Evolutionary conservation across 2,888 invertebrate species (phyloP).

Genomic region (Athrips mouffetella): DNA sequence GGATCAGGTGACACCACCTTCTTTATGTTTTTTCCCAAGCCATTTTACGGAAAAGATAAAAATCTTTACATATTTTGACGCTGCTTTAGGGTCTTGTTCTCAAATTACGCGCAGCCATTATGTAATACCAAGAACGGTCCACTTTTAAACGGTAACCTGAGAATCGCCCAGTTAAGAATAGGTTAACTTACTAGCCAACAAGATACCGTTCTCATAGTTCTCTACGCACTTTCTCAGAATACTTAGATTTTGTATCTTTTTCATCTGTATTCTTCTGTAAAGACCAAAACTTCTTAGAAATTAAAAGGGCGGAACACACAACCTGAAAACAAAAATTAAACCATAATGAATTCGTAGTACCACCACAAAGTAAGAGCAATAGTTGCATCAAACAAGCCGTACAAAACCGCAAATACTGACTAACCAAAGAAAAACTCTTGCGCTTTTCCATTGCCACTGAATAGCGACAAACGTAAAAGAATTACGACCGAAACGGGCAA

Average conservation of each 20-base stretch:
- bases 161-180: conserved; percentile 13
- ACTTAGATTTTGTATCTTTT: neutral
- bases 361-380: conserved; percentile 30
- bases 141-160: conserved; percentile 41
- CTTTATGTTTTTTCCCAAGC: conserved; percentile 80
- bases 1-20: conserved; percentile 79
- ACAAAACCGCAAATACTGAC: conserved; percentile 49
- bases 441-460: conserved; percentile 48
- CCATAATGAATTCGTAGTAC: too few relatives aligned
- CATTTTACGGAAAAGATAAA: conserved; percentile 78
- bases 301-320: too few relatives aligned
- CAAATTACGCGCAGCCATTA: conserved; percentile 75
- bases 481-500: conserved; percentile 44
- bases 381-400: conserved; percentile 49
- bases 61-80: conserved; percentile 79
- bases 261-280: neutral
- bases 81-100: conserved; percentile 73
- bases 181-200: conserved; percentile 9
- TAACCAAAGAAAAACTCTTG: conserved; percentile 47
- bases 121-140: conserved; percentile 67
- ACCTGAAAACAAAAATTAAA: too few relatives aligned
- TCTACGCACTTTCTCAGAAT: too few relatives aligned
- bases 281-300: neutral
- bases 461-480: conserved; percentile 35
- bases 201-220: too few relatives aligned